Conservation (phyloP, 2,797 vertebrate genomes). For the Eurystomus glaucurus region DNA sequence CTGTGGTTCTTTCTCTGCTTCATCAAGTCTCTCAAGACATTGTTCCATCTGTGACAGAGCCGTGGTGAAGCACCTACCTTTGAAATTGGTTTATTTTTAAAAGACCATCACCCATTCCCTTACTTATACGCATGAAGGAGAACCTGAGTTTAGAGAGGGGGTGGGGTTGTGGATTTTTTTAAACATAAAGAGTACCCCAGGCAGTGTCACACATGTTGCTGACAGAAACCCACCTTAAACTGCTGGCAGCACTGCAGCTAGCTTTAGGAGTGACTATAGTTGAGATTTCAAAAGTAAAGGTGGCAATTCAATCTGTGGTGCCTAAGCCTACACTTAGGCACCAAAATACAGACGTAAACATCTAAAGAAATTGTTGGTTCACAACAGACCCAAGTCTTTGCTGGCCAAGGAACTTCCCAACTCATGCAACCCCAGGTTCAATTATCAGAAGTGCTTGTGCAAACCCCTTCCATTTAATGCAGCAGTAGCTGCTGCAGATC, state of each 20-base stretch:
- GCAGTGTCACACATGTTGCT: neutral
- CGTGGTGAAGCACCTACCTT: neutral
- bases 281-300: neutral
- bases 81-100: neutral
- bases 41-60: neutral
- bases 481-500: neutral
- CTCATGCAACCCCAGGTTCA: rapidly evolving
- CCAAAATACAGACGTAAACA: neutral
- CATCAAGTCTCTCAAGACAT: neutral
- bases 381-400: neutral
- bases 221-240: neutral
- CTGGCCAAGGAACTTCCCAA: neutral
- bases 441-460: neutral
- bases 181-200: neutral
- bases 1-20: neutral
- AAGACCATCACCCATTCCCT: neutral
- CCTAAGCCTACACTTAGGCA: neutral
- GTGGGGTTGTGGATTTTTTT: neutral
- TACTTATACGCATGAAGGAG: neutral
- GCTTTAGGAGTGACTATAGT: neutral
- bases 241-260: too few relatives aligned
- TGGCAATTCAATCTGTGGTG: neutral
- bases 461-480: neutral
- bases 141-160: neutral
- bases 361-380: neutral